These are phyloP conservation scores for Ovibos moschatus DNA, from an alignment of 2,113 vertebrate species.

Conservation along the genomic window DNA sequence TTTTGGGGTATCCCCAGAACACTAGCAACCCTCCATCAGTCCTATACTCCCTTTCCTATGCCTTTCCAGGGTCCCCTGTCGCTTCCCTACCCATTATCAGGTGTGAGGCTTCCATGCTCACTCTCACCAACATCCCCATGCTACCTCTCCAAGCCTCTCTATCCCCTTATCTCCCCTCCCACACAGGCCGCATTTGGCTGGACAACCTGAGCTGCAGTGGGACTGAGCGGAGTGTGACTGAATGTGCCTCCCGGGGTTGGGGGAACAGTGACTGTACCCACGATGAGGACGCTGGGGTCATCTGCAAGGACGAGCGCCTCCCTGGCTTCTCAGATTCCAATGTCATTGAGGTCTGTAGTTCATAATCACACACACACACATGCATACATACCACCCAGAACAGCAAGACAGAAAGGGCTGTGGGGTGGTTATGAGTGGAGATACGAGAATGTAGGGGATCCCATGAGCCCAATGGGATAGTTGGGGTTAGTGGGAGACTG, in stretches of 20 bases:
- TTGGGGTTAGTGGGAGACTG: background rate
- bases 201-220: conserved; percentile 93
- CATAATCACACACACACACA: background rate
- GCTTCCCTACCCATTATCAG: background rate
- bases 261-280: conserved; percentile 97
- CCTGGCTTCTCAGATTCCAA: conserved; percentile 93
- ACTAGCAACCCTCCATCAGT: background rate
- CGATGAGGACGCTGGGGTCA: conserved; percentile 93
- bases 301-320: conserved; percentile 95
- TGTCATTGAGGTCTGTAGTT: conserved; percentile 89
- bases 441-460: background rate
- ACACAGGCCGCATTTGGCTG: conserved; percentile 95
- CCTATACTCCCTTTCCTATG: background rate
- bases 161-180: background rate
- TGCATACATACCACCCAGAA: background rate
- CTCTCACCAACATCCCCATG: background rate
- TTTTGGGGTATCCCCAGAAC: background rate
- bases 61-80: background rate
- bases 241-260: conserved; percentile 95
- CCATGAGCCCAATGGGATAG: background rate
- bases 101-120: background rate
- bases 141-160: background rate
- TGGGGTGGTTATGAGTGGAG: background rate
- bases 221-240: conserved; percentile 85
- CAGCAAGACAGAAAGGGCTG: background rate